Evolutionary conservation across 2,888 invertebrate genomes (phyloP), one percentile per base, ranked within the genome.

Genomic region (Sphaerophoria taeniata): DNA sequence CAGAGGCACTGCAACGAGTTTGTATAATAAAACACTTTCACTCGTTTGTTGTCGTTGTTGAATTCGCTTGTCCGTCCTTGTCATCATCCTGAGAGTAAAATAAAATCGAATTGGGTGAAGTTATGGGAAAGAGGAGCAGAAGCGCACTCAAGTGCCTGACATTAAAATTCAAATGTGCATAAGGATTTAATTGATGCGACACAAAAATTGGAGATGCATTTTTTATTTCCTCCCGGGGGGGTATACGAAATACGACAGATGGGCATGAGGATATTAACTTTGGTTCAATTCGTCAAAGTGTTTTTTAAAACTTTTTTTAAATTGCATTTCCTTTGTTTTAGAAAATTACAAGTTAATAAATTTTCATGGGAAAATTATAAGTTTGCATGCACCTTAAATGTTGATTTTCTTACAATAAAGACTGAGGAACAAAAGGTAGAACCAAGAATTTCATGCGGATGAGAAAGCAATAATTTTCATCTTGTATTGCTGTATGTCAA

Each of bases 171-270:
- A 84, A 84, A 84, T 80, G 80, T 71, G 80, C 61, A 60, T 75
- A 80, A 72, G 84, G 71, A 82, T 82, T 75, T 84, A 84, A 84
- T 80, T 80, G 80, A 75, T 79, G 84, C 71, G 80, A 69, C 80
- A 84, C 84, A 75, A 56, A 60, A 67, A 53, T 2, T 24, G 53
- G 74, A 78, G 74, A 74, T 53, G 36, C 58, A 60, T 53, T 70
- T 49, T 58, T 83, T 73, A 79, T 83, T 83, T 78, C 74, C 83
- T 70, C 70, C 83, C 82, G 12, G 12, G 11, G 39, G 43, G 9
- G 4, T 43, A 43, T 43, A 43, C 9, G 0, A 9, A 7, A 39
- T 6, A 43, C 43, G 9, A 5, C 12, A 24, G 24, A 3, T 49
- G 43, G 45, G 39, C 24, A 11, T 61, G 6, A 47, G 33, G 51